Evolutionary conservation across 1,140 invertebrate genomes (phyloP).

Genomic region (Drosophila pruinosa): DNA sequence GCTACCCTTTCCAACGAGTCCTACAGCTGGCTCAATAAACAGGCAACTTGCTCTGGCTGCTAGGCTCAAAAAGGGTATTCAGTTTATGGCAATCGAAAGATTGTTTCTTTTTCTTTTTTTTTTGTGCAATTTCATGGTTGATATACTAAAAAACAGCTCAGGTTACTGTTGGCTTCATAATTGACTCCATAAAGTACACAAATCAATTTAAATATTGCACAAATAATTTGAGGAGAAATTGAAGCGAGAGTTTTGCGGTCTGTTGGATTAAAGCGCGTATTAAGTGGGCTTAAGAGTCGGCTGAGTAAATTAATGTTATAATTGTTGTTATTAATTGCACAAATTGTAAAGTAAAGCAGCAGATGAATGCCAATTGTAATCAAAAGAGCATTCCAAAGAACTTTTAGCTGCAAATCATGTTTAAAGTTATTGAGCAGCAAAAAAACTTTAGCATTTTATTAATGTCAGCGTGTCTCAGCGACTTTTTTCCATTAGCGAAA

Average conservation of each 20-base stretch:
- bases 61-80: background rate
- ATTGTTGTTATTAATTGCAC: too few relatives aligned
- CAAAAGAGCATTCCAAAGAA: too few relatives aligned
- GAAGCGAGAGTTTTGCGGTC: background rate
- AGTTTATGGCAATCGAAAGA: background rate
- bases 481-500: slow-evolving; percentile 5
- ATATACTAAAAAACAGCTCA: background rate
- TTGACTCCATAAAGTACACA: slow-evolving; percentile 6
- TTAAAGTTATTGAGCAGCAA: background rate
- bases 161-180: background rate
- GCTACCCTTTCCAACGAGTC: background rate
- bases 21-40: too few relatives aligned
- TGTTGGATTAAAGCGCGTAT: background rate
- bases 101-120: background rate
- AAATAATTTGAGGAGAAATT: background rate
- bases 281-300: background rate
- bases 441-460: background rate
- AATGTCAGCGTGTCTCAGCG: background rate
- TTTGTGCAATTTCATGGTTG: slow-evolving; percentile 5
- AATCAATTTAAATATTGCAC: slow-evolving; percentile 14
- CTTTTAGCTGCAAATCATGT: background rate
- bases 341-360: too few relatives aligned
- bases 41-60: too few relatives aligned
- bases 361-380: too few relatives aligned
- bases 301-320: background rate